Evolutionary conservation across 2,888 invertebrate genomes (phyloP).

Genomic region (Cephus pygmeus): DNA sequence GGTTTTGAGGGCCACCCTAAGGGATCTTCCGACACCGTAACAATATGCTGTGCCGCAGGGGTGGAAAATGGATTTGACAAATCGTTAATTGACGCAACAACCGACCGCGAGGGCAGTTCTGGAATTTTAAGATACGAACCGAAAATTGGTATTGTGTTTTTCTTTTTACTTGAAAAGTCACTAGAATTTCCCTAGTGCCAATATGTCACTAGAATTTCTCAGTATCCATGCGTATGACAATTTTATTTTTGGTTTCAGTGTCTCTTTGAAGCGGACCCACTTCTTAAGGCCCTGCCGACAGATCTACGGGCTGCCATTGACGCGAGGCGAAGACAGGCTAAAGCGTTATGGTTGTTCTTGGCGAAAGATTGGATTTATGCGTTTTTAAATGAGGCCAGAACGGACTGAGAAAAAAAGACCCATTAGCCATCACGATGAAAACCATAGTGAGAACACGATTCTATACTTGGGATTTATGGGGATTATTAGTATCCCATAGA

Average conservation of each 20-base stretch:
- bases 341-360: not conserved
- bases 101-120: not conserved
- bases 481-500: not conserved
- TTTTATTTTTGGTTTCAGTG: not conserved
- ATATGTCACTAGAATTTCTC: not conserved
- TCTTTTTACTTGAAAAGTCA: not conserved
- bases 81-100: not conserved
- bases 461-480: not conserved
- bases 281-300: not conserved
- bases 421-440: not conserved
- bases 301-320: not conserved
- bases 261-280: not conserved
- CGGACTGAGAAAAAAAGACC: not conserved
- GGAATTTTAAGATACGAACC: not conserved
- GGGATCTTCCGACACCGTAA: not conserved
- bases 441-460: not conserved
- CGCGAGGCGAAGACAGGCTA: not conserved
- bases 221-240: not conserved
- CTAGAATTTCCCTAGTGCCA: not conserved
- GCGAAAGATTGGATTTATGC: not conserved
- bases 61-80: conserved; percentile 34
- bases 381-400: not conserved
- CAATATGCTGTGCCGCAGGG: conserved; percentile 12
- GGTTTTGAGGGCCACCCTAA: conserved; percentile 8
- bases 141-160: not conserved